phyloP scores from a whole-genome alignment of 2,888 invertebrate genomes.

The Diaphora mendica region DNA sequence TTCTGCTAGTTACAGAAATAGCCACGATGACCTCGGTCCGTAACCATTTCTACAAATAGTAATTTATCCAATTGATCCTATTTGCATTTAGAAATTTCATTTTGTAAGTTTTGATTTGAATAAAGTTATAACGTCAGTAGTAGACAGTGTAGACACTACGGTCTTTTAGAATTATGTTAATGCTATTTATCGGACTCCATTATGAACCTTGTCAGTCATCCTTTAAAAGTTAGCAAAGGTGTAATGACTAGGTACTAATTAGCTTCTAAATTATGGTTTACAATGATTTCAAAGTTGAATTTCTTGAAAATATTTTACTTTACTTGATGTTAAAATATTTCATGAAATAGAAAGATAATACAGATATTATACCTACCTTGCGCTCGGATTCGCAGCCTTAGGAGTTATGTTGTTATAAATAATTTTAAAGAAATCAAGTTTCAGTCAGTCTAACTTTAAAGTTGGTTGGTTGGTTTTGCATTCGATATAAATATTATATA shows the following conservation, averaged over 20 bases:
- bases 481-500: too few relatives aligned
- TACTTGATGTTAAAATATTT: too few relatives aligned
- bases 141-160: neutral
- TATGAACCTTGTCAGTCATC: too few relatives aligned
- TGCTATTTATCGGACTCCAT: too few relatives aligned
- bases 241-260: too few relatives aligned
- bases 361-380: neutral
- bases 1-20: slow-evolving; percentile 8
- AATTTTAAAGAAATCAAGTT: too few relatives aligned
- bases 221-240: too few relatives aligned
- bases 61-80: slow-evolving; percentile 17
- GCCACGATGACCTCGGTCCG: slow-evolving; percentile 23
- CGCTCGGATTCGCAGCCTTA: neutral
- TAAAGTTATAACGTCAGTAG: neutral
- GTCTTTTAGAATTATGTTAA: neutral
- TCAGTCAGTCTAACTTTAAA: too few relatives aligned
- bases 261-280: too few relatives aligned
- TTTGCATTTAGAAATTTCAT: neutral
- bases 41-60: slow-evolving; percentile 11
- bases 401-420: neutral
- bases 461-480: too few relatives aligned
- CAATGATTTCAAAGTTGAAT: too few relatives aligned
- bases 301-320: too few relatives aligned
- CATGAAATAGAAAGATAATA: neutral
- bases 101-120: neutral